Percentiles rank a stretch among this genome's conserved stretches.
Evolutionary conservation across 2,888 invertebrate species (phyloP).

Genomic region (Lampropteryx suffumata): DNA sequence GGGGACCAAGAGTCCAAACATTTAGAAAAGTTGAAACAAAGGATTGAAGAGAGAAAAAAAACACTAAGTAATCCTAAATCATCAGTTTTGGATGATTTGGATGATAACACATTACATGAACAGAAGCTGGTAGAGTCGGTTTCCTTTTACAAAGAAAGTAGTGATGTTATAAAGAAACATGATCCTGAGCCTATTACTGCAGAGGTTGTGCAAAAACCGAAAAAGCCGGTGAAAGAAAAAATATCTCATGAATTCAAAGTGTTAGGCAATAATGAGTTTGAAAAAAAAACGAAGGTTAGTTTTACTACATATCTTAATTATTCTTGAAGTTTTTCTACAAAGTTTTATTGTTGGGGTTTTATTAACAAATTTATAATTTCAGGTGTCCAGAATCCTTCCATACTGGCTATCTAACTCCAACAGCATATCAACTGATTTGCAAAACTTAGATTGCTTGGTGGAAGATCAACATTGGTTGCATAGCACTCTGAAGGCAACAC

Average conservation of each 20-base stretch:
- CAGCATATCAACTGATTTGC: conserved; percentile 88
- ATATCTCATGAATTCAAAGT: conserved; percentile 82
- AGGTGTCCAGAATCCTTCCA: conserved; percentile 91
- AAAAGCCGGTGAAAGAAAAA: conserved; percentile 25
- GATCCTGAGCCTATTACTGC: conserved; percentile 23
- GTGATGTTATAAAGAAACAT: conserved; percentile 44
- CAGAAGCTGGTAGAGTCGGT: conserved; percentile 26
- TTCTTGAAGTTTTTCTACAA: not conserved
- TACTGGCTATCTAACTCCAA: conserved; percentile 93
- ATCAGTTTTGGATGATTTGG: conserved; percentile 29
- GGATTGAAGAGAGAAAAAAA: conserved; percentile 82
- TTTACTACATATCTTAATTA: no score
- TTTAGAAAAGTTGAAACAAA: conserved; percentile 82
- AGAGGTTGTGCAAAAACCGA: conserved; percentile 26
- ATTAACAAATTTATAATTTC: conserved; percentile 39
- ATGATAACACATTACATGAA: conserved; percentile 45
- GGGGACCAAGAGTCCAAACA: conserved; percentile 79
- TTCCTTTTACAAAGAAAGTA: conserved; percentile 23
- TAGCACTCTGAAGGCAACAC: conserved; percentile 80
- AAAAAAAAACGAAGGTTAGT: conserved; percentile 78
- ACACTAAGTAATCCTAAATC: conserved; percentile 49
- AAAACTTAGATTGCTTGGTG: conserved; percentile 76
- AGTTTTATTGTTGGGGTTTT: not conserved
- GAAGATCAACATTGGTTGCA: conserved; percentile 85
- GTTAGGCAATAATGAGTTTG: conserved; percentile 85